Evolutionary conservation across 1,140 invertebrate species (phyloP), one percentile per base, ranked within the genome.

Genomic region (Cataglyphis hispanica): DNA sequence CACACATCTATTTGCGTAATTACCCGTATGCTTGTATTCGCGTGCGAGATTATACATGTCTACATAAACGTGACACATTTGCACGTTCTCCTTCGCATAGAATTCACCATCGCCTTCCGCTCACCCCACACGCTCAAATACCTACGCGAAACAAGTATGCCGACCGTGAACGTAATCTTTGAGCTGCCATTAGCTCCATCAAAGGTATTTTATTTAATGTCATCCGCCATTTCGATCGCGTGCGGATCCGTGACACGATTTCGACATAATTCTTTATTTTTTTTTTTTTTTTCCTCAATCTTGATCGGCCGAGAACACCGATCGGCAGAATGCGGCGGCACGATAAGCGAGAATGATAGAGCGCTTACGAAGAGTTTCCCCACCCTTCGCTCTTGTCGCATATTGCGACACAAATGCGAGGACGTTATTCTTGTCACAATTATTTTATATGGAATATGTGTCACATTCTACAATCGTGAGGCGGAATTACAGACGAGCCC

Each of bases 41-140:
- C 40, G 37, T 60, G 84, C 69, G 75, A 72, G 16, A 50, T 50
- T 50, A 74, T 81, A 53, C 31, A 37, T 64, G 53, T 43, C 75
- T 22, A 56, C 74, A 56, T 56, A 86, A 46, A 85, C 66, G 77
- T 80, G 25, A 77, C 74, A 40, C 34, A 72, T 34, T 81, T 53
- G 67, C 78, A 72, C 78, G 78, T 83, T 60, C 87, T 88, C 86
- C 83, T 84, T 74, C 56, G 50, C 66, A 74, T 66, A 22, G 74
- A 75, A 88, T 80, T 80, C 86, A 88, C 67, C 83, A 40, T 61
- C 64, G 67, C 83, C 87, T 88, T 74, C 87, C 87, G 60, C 61
- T 67, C 70, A 76, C 80, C 83, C 80, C 83, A 76, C 75, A 70
- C 87, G 67, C 87, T 81, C 60, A 46, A 83, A 84, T 77, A 63